Conservation (phyloP, 2,888 invertebrate species). For the Cosmia trapezina region DNA sequence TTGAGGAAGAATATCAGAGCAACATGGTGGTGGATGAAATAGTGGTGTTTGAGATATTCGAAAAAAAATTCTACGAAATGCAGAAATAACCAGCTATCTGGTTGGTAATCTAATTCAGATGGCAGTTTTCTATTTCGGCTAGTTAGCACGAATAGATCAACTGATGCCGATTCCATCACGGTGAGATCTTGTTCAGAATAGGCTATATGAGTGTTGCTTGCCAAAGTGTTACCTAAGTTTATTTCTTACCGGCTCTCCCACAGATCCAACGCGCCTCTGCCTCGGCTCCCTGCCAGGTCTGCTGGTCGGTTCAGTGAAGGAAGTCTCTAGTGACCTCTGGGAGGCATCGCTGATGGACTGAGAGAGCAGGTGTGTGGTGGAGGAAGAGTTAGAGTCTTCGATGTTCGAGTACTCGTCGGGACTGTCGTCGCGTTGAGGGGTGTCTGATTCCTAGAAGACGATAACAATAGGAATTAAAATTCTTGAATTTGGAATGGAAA, state of each 20-base stretch:
- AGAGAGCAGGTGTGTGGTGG: slow-evolving; percentile 84
- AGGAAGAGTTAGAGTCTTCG: slow-evolving; percentile 85
- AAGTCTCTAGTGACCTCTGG: slow-evolving; percentile 81
- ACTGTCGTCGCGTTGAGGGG: slow-evolving; percentile 85
- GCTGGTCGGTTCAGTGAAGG: slow-evolving; percentile 78
- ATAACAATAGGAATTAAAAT: not conserved
- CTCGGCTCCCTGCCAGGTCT: slow-evolving; percentile 69
- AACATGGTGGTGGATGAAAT: not conserved
- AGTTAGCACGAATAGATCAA: not conserved
- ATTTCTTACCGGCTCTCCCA: slow-evolving; percentile 78
- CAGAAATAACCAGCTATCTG: not conserved
- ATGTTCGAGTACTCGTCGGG: slow-evolving; percentile 85
- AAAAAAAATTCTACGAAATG: not conserved
- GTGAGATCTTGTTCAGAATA: not conserved
- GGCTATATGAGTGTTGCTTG: not conserved
- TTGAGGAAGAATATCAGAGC: not conserved
- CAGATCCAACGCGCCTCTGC: slow-evolving; percentile 78
- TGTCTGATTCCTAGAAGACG: slow-evolving; percentile 83
- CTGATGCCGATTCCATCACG: not conserved
- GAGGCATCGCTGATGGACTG: slow-evolving; percentile 83
- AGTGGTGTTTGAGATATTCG: not conserved
- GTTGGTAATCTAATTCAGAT: not conserved
- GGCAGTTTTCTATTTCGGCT: not conserved
- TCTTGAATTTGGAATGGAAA: not conserved
- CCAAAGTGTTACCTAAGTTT: no score